Evolutionary conservation across 2,888 invertebrate species (phyloP), one percentile per base, ranked within the genome.

Genomic region (Tryphoninae sp.): DNA sequence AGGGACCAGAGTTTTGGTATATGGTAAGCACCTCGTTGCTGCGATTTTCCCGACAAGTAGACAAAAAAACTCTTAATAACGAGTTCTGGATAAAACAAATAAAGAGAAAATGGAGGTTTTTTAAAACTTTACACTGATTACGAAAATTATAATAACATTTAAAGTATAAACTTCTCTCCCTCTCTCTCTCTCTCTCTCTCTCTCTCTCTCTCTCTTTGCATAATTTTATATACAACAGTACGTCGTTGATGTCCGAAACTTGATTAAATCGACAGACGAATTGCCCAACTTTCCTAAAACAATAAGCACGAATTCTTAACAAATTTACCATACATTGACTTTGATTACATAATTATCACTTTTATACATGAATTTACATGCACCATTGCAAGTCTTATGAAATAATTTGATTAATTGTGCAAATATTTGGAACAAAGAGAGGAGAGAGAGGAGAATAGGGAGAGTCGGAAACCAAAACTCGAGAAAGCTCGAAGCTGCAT

Each of bases 121-220:
- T 49, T 22, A 33, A 9, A 42, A 23, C 9, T 33, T 64, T 59
- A 45, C 59, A 78, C 45, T 69, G 58, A 64, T 69, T 51, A 64
- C 40, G 26, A 26, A 33, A 71, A 55, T 45, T 71, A 71, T 77
- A 81, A 81, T 81, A 19, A 19, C 73, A 62, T 62, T 64, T 22
- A 8, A 22, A 65, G 71, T 69, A 55, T 49, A 19, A 19, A 19
- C 19, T 19, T 19, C 0, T 19, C 19, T 19, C 1, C 1, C 1
- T 19, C 1, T 19, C 19, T 19, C 19, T 19, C 1, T 19, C 19
- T 19, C 19, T 19, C 19, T 19, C 19, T 19, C 19, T 19, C 19
- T 19, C 19, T 19, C 42, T 9, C 42, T 42, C 9, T 9, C 19
- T 19, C 19, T 1, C 19, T 19, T 19, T 19, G 19, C 1, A 19